Percentiles rank a stretch among this genome's conserved stretches.
These are phyloP conservation scores for Zoroaster sp. DNA, from an alignment of 53 echinoderm and acorn worm species.

Conservation along the genomic window DNA sequence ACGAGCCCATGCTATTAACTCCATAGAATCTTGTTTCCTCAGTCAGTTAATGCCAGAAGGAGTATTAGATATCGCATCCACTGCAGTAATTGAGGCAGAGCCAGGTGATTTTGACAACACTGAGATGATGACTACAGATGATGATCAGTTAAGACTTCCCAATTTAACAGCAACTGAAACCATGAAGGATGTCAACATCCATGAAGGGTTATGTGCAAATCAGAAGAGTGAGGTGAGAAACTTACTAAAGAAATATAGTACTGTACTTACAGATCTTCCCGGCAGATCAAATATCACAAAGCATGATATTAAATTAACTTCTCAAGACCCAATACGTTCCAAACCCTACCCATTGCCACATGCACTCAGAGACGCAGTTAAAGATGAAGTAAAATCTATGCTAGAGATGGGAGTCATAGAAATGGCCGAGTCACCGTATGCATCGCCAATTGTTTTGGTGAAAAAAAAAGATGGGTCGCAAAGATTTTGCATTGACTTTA, in stretches of 20 bases:
- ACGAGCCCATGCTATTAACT: neutral
- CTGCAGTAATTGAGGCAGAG: neutral
- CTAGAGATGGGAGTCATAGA: slow-evolving; percentile 26
- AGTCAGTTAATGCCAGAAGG: neutral
- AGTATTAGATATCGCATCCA: neutral
- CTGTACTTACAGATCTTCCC: neutral
- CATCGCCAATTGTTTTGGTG: slow-evolving; percentile 1
- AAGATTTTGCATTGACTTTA: neutral
- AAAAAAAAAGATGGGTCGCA: neutral
- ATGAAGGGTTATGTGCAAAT: neutral
- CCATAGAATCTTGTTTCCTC: neutral
- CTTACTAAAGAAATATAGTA: neutral
- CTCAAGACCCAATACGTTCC: neutral
- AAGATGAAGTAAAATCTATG: neutral
- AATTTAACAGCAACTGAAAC: neutral
- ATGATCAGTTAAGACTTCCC: neutral
- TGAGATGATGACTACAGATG: neutral
- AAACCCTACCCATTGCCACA: slow-evolving; percentile 21
- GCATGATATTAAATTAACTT: neutral
- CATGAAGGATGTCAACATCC: slow-evolving; percentile 22
- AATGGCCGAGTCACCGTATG: slow-evolving; percentile 5
- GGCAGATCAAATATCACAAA: neutral
- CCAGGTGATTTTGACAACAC: neutral
- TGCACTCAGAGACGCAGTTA: neutral
- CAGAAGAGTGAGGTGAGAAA: neutral